Percentiles rank a stretch among this genome's conserved stretches.
Conservation (phyloP, 1,140 invertebrate species). For the Papilio helenus region DNA sequence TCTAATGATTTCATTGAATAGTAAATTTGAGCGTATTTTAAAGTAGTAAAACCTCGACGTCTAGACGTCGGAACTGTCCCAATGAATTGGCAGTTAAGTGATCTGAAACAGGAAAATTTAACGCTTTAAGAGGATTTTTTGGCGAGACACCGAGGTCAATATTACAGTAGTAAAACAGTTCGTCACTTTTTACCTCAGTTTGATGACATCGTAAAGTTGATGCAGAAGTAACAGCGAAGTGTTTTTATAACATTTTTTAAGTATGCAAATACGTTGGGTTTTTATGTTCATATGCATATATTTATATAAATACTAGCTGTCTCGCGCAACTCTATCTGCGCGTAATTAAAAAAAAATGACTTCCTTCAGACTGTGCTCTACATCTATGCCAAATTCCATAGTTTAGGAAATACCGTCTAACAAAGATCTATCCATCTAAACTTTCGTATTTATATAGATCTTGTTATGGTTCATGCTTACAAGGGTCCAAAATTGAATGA, state of each 20-base stretch:
- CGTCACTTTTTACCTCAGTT: not conserved
- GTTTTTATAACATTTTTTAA: not conserved
- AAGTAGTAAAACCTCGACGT: not conserved
- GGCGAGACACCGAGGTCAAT: not conserved
- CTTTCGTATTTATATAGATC: no score
- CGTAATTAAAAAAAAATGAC: no score
- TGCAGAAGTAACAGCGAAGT: not conserved
- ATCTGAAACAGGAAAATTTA: not conserved
- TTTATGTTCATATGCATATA: not conserved
- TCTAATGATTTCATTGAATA: not conserved
- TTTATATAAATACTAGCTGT: no score
- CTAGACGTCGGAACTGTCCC: not conserved
- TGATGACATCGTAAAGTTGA: not conserved
- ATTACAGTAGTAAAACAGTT: not conserved
- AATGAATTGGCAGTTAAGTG: not conserved
- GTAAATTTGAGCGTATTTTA: not conserved
- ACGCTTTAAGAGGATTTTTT: not conserved
- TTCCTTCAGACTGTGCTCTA: no score
- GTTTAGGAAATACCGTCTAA: no score
- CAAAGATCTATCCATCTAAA: no score
- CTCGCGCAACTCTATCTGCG: no score
- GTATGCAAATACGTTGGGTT: constrained; percentile 1
- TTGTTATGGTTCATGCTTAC: no score
- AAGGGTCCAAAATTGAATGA: no score
- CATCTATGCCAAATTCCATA: no score